phyloP scores from a whole-genome alignment of 2,797 vertebrate species.

The Poecilia gillii region DNA sequence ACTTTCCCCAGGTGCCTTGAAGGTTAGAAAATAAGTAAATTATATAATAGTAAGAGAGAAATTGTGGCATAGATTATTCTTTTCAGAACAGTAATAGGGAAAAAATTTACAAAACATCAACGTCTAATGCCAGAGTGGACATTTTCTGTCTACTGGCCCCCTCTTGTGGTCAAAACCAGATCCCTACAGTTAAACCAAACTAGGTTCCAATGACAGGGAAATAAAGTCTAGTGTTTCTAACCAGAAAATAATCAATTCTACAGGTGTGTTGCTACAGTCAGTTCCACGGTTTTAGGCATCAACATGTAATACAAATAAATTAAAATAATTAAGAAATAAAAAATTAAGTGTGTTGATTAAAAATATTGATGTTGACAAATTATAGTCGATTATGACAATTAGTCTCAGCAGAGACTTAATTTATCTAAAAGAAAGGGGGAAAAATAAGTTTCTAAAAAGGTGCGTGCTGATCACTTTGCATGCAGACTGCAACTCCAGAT shows the following conservation, averaged over 20 bases:
- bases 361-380: neutral
- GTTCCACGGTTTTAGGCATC: too few relatives aligned
- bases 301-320: neutral
- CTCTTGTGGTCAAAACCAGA: constrained; percentile 12
- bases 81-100: neutral
- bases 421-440: neutral
- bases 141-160: neutral
- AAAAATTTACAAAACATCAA: neutral
- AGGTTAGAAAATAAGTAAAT: neutral
- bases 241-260: neutral
- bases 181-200: neutral
- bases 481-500: neutral
- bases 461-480: neutral
- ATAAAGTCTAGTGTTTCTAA: neutral
- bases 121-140: neutral
- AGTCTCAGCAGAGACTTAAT: neutral
- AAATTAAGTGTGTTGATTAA: neutral
- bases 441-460: neutral
- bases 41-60: neutral
- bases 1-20: constrained; percentile 1
- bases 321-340: neutral
- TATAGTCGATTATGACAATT: neutral
- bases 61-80: neutral
- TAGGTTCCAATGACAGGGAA: neutral
- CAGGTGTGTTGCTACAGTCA: neutral